phyloP scores from a whole-genome alignment of 1,140 invertebrate genomes.

The Hetaerina americana region DNA sequence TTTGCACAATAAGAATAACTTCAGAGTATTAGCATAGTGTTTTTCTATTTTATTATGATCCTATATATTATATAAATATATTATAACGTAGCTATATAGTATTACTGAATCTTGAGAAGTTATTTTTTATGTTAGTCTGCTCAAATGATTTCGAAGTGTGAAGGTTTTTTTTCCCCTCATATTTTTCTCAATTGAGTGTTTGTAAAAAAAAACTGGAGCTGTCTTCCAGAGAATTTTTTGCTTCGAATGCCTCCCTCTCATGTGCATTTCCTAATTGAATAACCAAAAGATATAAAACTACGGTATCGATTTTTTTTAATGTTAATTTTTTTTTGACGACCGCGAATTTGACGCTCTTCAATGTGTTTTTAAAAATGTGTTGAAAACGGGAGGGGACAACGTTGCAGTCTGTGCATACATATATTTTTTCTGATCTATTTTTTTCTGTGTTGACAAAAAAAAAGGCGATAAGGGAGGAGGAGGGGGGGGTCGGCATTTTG shows the following conservation, averaged over 20 bases:
- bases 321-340: background rate
- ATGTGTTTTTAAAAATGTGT: no score
- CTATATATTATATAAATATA: slow-evolving; percentile 1
- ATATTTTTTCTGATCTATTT: no score
- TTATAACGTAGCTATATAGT: background rate
- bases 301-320: background rate
- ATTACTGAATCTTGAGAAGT: background rate
- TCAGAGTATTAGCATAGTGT: background rate
- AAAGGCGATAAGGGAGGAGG: no score
- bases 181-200: background rate
- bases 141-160: background rate
- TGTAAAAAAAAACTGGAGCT: background rate
- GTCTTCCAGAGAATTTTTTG: background rate
- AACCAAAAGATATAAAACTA: background rate
- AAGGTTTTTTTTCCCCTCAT: background rate
- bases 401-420: no score
- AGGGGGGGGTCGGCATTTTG: no score
- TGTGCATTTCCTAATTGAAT: background rate
- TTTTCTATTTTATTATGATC: slow-evolving; percentile 1
- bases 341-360: no score
- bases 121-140: background rate
- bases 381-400: no score
- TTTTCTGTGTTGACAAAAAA: no score
- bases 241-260: background rate
- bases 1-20: background rate